phyloP scores from a whole-genome alignment of 2,113 vertebrate species.

The Microtus montanus region DNA sequence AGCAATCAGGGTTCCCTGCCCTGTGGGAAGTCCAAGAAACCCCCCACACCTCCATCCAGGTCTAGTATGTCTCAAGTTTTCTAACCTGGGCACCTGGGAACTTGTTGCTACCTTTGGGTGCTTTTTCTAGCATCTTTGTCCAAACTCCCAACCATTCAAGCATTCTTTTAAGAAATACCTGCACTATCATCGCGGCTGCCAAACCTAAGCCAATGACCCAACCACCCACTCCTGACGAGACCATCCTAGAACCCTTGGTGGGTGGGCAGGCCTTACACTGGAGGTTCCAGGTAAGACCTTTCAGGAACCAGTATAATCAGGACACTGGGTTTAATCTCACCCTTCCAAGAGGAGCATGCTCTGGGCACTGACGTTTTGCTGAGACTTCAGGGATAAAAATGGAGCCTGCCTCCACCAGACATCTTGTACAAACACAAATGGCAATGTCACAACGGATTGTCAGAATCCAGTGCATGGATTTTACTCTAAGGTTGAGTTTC shows the following conservation, averaged over 20 bases:
- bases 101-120: not conserved
- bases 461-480: not conserved
- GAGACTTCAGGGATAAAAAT: not conserved
- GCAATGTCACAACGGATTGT: not conserved
- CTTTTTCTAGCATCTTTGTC: not conserved
- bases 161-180: not conserved
- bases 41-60: too few relatives aligned
- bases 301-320: too few relatives aligned
- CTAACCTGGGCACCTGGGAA: not conserved
- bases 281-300: not conserved
- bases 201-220: not conserved
- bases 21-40: too few relatives aligned
- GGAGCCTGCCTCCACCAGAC: not conserved
- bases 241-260: not conserved
- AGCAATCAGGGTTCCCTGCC: too few relatives aligned
- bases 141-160: not conserved
- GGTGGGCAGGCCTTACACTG: not conserved
- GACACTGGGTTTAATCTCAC: not conserved
- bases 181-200: not conserved
- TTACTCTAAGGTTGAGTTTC: not conserved
- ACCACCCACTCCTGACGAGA: too few relatives aligned
- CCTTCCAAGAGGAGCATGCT: not conserved
- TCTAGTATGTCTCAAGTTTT: not conserved
- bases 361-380: not conserved
- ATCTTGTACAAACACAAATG: not conserved